phyloP scores from a whole-genome alignment of 2,113 vertebrate species.

The Acrocephalus kingi region DNA sequence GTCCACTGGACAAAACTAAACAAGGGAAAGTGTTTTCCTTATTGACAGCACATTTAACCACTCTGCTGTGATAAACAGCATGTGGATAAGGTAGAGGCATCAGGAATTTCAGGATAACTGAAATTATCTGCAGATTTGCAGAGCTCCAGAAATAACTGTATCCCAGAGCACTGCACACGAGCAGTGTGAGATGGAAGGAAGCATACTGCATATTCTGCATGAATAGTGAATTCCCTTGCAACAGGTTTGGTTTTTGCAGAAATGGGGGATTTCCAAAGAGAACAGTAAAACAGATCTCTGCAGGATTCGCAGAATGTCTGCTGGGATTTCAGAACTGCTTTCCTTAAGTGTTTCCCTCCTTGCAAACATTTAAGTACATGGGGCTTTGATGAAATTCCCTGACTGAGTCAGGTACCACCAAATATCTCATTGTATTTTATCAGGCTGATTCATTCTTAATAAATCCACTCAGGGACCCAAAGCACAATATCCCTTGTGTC shows the following conservation, averaged over 20 bases:
- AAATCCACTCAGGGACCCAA: background rate
- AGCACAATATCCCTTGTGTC: background rate
- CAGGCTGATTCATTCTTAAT: background rate
- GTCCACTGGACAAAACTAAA: background rate
- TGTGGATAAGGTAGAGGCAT: background rate
- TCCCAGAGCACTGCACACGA: background rate
- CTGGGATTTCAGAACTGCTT: background rate
- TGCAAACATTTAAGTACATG: background rate
- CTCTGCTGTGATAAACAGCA: background rate
- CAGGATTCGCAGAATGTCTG: background rate
- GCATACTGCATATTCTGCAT: background rate
- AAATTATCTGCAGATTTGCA: background rate
- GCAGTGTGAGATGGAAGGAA: background rate
- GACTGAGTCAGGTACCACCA: background rate
- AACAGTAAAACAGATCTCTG: background rate
- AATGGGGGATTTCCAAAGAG: background rate
- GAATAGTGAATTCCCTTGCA: background rate
- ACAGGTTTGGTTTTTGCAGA: conserved; percentile 18
- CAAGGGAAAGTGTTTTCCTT: background rate
- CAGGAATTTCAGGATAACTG: background rate
- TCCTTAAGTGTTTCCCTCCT: background rate
- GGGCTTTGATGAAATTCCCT: background rate
- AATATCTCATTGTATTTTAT: background rate
- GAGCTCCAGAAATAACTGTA: background rate
- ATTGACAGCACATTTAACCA: background rate